Percentiles rank a stretch among this genome's conserved stretches.
Conservation (phyloP, 2,113 vertebrate genomes). For the Microcebus jonahi region DNA sequence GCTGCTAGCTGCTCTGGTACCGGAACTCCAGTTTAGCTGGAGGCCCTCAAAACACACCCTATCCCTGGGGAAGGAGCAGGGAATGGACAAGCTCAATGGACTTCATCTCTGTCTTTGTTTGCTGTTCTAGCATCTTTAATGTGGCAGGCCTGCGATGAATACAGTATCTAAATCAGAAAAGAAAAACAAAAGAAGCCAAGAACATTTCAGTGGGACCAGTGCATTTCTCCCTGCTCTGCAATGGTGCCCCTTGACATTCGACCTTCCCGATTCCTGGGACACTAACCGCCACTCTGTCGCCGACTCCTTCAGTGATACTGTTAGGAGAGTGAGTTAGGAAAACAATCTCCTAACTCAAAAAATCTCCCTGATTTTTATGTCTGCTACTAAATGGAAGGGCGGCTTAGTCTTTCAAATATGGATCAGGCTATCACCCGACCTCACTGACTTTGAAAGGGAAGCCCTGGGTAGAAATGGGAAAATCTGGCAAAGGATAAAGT, state of each 20-base stretch:
- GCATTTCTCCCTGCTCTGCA: neutral
- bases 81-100: neutral
- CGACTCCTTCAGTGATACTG: neutral
- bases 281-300: neutral
- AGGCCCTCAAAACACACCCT: neutral
- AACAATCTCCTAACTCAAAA: too few relatives aligned
- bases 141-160: neutral
- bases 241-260: fast-evolving
- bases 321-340: neutral
- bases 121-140: neutral
- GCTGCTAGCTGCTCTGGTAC: neutral
- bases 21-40: neutral
- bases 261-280: neutral
- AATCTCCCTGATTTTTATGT: neutral
- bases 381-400: neutral
- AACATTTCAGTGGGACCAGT: neutral
- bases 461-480: neutral
- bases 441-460: neutral
- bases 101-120: neutral
- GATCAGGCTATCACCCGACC: neutral
- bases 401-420: neutral
- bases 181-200: neutral
- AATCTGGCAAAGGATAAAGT: neutral
- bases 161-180: neutral
- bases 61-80: neutral